phyloP scores from a whole-genome alignment of 1,140 invertebrate genomes.

The Chironomus tepperi region DNA sequence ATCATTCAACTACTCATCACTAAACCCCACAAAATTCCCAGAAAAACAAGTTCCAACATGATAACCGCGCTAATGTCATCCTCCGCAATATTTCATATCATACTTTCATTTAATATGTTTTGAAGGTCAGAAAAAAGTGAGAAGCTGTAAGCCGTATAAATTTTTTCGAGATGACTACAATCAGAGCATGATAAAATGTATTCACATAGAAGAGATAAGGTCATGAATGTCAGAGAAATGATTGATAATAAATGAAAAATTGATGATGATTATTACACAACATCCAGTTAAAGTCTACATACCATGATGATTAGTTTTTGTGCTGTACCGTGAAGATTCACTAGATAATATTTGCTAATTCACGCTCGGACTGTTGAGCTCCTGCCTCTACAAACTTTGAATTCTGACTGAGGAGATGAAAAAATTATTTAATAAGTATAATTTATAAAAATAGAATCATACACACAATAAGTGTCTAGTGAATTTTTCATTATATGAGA shows the following conservation, averaged over 20 bases:
- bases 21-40: neutral
- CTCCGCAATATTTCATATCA: neutral
- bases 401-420: constrained; percentile 1
- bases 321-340: neutral
- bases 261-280: neutral
- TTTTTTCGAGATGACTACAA: neutral
- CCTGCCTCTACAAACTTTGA: neutral
- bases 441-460: constrained; percentile 9
- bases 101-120: neutral
- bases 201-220: neutral
- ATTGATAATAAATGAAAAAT: neutral
- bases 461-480: neutral
- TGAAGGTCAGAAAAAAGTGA: neutral
- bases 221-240: neutral
- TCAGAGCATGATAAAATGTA: neutral
- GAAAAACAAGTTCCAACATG: neutral
- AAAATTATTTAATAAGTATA: neutral
- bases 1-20: no score
- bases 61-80: neutral
- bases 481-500: neutral
- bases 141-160: neutral
- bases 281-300: neutral
- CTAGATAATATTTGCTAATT: neutral
- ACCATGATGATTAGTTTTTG: neutral
- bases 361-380: neutral